Conservation (phyloP, 2,797 vertebrate genomes). For the Microhierax caerulescens region DNA sequence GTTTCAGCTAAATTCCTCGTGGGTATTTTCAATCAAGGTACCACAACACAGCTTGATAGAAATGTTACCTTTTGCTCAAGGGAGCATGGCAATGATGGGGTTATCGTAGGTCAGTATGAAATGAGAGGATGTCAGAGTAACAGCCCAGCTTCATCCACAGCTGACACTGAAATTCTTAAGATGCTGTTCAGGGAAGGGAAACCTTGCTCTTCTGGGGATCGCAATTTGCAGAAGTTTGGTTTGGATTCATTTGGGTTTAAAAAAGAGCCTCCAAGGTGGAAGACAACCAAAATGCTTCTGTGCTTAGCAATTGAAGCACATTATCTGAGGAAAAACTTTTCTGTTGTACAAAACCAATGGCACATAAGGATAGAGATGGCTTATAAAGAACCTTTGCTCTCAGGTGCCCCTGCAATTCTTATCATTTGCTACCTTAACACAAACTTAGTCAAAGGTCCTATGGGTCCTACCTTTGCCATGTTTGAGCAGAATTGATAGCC, state of each 20-base stretch:
- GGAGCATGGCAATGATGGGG: background rate
- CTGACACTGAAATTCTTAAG: background rate
- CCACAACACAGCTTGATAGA: background rate
- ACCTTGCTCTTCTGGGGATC: background rate
- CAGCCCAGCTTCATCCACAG: background rate
- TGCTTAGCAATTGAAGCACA: background rate
- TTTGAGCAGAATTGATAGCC: background rate
- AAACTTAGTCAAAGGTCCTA: background rate
- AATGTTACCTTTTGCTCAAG: constrained; percentile 4
- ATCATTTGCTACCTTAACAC: background rate
- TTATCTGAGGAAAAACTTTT: background rate
- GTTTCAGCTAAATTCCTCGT: constrained; percentile 12
- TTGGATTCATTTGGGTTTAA: background rate
- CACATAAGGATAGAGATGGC: background rate
- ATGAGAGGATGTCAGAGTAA: background rate
- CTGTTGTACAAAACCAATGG: background rate
- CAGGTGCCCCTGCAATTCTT: background rate
- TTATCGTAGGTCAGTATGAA: background rate
- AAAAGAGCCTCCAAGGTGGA: background rate
- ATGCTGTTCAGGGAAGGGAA: background rate
- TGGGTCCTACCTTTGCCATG: background rate
- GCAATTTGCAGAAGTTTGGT: background rate
- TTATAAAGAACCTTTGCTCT: background rate
- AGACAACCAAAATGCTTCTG: background rate
- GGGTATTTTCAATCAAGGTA: background rate